Percentiles rank a stretch among this genome's conserved stretches.
phyloP scores from a whole-genome alignment of 53 echinoderm and acorn worm genomes.

The Echinometra lucunter region DNA sequence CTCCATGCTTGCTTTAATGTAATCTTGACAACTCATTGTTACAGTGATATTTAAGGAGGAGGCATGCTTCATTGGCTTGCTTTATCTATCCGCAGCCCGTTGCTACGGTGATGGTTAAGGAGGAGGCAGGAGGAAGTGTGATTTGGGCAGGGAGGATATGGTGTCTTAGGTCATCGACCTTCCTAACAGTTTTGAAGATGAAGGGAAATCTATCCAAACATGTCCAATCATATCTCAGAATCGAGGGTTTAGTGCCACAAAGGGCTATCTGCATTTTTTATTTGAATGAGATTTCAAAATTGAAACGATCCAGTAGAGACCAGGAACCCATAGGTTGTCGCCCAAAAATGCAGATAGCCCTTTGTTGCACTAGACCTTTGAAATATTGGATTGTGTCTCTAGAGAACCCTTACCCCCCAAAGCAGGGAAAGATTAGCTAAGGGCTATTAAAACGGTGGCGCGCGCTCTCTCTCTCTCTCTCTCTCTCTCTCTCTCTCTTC shows the following conservation, averaged over 20 bases:
- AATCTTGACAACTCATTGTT: no score
- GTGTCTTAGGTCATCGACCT: constrained; percentile 6
- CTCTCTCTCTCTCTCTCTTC: not conserved
- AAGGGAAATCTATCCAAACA: constrained; percentile 10
- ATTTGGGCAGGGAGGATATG: constrained; percentile 28
- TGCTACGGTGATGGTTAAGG: not conserved
- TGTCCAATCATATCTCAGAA: constrained; percentile 41
- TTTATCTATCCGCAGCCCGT: not conserved
- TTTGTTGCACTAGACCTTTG: no score
- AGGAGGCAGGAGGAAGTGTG: constrained; percentile 4
- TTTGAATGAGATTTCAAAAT: no score
- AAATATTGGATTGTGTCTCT: constrained; percentile 35
- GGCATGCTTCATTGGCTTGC: no score
- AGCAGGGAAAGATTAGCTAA: not conserved
- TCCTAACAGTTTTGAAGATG: constrained; percentile 14
- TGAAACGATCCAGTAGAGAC: no score
- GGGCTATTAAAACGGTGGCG: not conserved
- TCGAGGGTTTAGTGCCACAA: no score
- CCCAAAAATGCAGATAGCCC: no score
- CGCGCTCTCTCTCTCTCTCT: no score
- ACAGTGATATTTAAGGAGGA: no score
- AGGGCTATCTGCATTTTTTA: no score
- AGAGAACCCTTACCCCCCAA: not conserved
- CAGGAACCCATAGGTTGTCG: no score
- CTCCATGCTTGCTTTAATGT: no score